Conservation (phyloP, 2,888 invertebrate species). For the Junonia oenone region DNA sequence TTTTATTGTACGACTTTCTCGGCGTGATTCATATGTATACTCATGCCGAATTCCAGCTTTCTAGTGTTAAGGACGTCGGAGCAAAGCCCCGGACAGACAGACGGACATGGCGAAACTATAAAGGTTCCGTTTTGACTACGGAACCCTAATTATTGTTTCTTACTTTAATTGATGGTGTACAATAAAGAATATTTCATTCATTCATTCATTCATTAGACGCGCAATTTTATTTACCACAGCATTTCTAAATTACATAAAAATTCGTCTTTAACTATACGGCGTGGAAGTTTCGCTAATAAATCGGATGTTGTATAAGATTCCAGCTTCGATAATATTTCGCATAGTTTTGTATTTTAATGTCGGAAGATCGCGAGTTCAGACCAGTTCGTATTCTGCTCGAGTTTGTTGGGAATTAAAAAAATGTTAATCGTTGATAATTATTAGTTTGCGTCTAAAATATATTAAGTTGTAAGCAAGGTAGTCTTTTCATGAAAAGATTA, state of each 20-base stretch:
- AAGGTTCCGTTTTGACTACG: no score
- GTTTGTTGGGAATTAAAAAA: conserved; percentile 5
- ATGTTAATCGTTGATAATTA: conserved; percentile 3
- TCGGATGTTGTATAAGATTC: conserved; percentile 28
- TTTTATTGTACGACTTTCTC: no score
- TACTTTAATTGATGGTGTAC: no score
- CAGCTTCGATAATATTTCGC: conserved; percentile 32
- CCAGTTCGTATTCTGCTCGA: conserved; percentile 13
- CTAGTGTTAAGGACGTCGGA: no score
- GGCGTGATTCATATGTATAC: no score
- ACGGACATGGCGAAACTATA: no score
- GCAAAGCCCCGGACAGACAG: no score
- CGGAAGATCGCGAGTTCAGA: conserved; percentile 19
- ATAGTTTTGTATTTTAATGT: conserved; percentile 33
- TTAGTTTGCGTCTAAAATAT: background rate
- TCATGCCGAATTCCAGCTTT: no score
- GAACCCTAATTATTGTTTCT: no score
- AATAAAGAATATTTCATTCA: no score
- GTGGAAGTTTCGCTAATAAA: conserved; percentile 38
- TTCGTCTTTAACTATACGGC: background rate
- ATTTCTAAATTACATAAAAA: background rate
- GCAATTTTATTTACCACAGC: background rate
- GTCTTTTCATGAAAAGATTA: no score
- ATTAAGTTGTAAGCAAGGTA: background rate
- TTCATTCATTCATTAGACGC: no score